A percentile compares a stretch with the other conserved stretches of the same genome.
Conservation (phyloP, 2,113 vertebrate species). For the Heteronetta atricapilla region DNA sequence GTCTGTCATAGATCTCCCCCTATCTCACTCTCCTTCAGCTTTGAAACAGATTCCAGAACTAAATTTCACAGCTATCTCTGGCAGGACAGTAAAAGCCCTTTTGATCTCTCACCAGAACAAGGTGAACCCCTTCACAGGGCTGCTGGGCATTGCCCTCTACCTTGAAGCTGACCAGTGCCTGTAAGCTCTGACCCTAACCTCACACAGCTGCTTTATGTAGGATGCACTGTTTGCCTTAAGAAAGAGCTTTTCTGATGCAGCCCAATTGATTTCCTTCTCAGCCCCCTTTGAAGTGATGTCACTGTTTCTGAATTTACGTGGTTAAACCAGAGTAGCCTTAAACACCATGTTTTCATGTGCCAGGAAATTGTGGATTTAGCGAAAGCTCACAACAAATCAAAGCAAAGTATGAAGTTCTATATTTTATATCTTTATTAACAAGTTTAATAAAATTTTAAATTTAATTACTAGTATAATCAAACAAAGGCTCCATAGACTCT, state of each 20-base stretch:
- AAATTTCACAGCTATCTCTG: not conserved
- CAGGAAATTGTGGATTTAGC: constrained; percentile 50
- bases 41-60: not conserved
- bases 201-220: not conserved
- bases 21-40: not conserved
- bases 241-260: not conserved
- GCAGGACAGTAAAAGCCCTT: not conserved
- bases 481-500: constrained; percentile 6
- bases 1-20: not conserved
- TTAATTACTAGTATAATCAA: constrained; percentile 56
- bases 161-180: not conserved
- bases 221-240: not conserved
- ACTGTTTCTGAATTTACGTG: constrained; percentile 1
- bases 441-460: constrained; percentile 43
- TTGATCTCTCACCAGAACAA: not conserved
- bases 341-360: not conserved
- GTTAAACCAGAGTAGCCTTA: constrained; percentile 4
- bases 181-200: not conserved
- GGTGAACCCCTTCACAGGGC: not conserved
- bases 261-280: not conserved
- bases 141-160: not conserved
- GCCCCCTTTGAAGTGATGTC: not conserved
- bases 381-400: constrained; percentile 39
- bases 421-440: constrained; percentile 41
- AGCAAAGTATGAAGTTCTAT: not conserved